Conservation (phyloP, 2,888 invertebrate species). For the Agonopterix alstromeriana region DNA sequence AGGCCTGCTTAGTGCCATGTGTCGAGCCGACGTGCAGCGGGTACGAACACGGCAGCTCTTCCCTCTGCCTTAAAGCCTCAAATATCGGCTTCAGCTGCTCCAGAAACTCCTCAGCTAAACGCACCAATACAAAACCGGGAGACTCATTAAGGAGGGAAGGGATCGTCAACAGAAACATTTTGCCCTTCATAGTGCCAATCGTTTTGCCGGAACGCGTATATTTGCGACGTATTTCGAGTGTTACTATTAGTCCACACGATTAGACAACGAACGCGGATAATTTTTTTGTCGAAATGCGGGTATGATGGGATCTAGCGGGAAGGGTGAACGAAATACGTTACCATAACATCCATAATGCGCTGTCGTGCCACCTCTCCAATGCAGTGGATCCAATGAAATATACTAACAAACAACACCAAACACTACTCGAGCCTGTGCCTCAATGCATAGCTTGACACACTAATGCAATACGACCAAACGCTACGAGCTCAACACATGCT, state of each 20-base stretch:
- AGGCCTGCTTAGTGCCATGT: conserved; percentile 78
- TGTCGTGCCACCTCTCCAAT: conserved; percentile 75
- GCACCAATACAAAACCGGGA: conserved; percentile 69
- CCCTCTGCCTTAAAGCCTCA: conserved; percentile 93
- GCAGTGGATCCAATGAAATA: conserved; percentile 64
- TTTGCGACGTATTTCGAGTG: conserved; percentile 33
- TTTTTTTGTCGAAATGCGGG: conserved; percentile 41
- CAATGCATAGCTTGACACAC: conserved; percentile 70
- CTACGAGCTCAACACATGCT: conserved; percentile 74
- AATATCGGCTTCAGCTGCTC: conserved; percentile 97
- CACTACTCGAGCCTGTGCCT: conserved; percentile 70
- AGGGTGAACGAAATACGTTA: conserved; percentile 66
- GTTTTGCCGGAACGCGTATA: conserved; percentile 50
- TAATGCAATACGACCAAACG: conserved; percentile 71
- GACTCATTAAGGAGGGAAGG: conserved; percentile 55
- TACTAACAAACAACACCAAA: conserved; percentile 71
- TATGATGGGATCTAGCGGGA: conserved; percentile 61
- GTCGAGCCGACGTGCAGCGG: conserved; percentile 89
- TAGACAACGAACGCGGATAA: conserved; percentile 49
- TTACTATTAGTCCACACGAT: conserved; percentile 65
- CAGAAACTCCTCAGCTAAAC: conserved; percentile 94
- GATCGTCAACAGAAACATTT: conserved; percentile 31
- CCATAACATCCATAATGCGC: conserved; percentile 65
- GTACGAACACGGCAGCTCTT: conserved; percentile 93
- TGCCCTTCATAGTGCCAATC: conserved; percentile 74